Conservation (phyloP, 2,888 invertebrate species). For the Eremobia ochroleuca region DNA sequence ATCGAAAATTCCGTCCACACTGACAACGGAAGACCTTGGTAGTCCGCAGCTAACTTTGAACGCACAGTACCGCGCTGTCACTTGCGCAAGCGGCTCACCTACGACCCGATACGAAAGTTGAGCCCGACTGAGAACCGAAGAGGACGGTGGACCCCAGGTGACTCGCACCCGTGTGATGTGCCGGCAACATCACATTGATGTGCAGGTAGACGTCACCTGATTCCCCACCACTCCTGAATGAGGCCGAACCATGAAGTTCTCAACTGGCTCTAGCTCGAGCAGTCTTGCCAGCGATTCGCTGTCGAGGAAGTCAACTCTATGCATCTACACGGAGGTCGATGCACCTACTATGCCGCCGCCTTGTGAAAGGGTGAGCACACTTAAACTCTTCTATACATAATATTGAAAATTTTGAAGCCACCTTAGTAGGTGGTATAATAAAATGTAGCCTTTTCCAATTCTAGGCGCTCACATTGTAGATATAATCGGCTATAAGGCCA, state of each 20-base stretch:
- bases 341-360: conserved; percentile 81
- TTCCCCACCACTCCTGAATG: conserved; percentile 72
- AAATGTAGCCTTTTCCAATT: conserved; percentile 49
- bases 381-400: conserved; percentile 14
- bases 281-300: conserved; percentile 92
- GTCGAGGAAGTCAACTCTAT: conserved; percentile 92
- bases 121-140: conserved; percentile 56
- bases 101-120: conserved; percentile 69
- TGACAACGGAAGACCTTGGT: conserved; percentile 73
- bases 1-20: conserved; percentile 75
- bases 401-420: conserved; percentile 23
- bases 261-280: conserved; percentile 92
- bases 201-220: conserved; percentile 88
- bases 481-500: conserved; percentile 55
- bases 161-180: conserved; percentile 86
- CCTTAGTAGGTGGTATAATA: conserved; percentile 48
- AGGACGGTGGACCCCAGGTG: conserved; percentile 64
- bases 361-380: conserved; percentile 90
- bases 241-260: conserved; percentile 90
- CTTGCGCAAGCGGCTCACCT: conserved; percentile 73
- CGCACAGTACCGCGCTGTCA: conserved; percentile 70
- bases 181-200: conserved; percentile 84
- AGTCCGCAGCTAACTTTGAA: conserved; percentile 74
- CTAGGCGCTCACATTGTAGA: conserved; percentile 62
- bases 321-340: conserved; percentile 92